Evolutionary conservation across 2,888 invertebrate species (phyloP).

Genomic region (Leuctra nigra): DNA sequence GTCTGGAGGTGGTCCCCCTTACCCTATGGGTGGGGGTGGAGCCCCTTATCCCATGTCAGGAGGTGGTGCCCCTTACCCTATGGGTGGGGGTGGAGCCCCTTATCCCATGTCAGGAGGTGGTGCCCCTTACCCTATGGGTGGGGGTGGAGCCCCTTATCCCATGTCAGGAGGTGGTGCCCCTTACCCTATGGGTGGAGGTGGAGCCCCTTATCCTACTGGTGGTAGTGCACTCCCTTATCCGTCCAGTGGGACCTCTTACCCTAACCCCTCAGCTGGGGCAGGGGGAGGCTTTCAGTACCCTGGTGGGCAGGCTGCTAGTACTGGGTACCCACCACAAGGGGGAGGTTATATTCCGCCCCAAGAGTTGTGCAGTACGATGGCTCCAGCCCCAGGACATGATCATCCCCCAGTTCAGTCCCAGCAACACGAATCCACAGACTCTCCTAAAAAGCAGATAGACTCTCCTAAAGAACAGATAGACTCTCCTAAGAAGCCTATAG

Average conservation of each 20-base stretch:
- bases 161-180: not conserved
- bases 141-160: not conserved
- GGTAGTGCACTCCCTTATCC: conserved; percentile 3
- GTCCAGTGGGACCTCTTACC: no score
- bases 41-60: not conserved
- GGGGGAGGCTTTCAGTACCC: not conserved
- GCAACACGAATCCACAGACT: conserved; percentile 7
- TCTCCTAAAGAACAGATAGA: no score
- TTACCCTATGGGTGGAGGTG: not conserved
- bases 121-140: not conserved
- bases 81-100: not conserved
- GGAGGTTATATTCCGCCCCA: conserved; percentile 23
- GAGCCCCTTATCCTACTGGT: conserved; percentile 3
- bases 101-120: conserved; percentile 8
- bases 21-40: not conserved
- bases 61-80: conserved; percentile 2
- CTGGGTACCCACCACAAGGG: conserved; percentile 21
- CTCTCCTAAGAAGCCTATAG: no score
- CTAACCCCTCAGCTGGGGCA: no score
- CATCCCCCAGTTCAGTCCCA: conserved; percentile 1
- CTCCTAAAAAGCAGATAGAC: conserved; percentile 10
- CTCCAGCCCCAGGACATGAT: conserved; percentile 20
- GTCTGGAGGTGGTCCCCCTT: not conserved
- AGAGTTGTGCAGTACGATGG: conserved; percentile 23
- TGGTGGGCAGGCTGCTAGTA: not conserved